phyloP scores from a whole-genome alignment of 1,140 invertebrate species.

The Drosophila kikkawai region DNA sequence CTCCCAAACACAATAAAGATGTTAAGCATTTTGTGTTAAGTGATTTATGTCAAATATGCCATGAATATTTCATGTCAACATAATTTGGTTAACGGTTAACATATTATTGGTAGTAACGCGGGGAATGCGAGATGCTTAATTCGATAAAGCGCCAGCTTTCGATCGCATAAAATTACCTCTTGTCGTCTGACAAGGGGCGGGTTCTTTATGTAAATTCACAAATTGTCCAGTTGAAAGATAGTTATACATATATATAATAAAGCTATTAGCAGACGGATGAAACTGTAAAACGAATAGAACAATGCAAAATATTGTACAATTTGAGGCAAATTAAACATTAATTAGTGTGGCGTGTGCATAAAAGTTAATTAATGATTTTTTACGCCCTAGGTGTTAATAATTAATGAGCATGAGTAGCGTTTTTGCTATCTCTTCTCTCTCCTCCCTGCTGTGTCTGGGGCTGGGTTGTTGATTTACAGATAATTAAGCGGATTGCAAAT shows the following conservation, averaged over 20 bases:
- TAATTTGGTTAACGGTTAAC: slow-evolving; percentile 56
- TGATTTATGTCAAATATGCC: slow-evolving; percentile 49
- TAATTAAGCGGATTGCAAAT: slow-evolving; percentile 56
- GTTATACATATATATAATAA: slow-evolving; percentile 7
- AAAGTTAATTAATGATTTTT: slow-evolving; percentile 73
- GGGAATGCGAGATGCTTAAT: slow-evolving; percentile 25
- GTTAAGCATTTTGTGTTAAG: slow-evolving; percentile 48
- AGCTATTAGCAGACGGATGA: slow-evolving; percentile 17
- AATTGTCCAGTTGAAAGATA: slow-evolving; percentile 20
- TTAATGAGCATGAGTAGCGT: slow-evolving; percentile 54
- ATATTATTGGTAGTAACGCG: slow-evolving; percentile 34
- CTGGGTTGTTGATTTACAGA: slow-evolving; percentile 26
- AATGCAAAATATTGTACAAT: slow-evolving; percentile 55
- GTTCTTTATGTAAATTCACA: slow-evolving; percentile 50
- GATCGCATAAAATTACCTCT: slow-evolving; percentile 61
- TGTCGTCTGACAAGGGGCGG: slow-evolving; percentile 33
- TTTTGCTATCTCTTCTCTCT: slow-evolving; percentile 2
- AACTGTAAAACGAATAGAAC: slow-evolving; percentile 57
- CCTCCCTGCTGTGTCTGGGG: not conserved
- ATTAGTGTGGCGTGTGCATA: slow-evolving; percentile 73
- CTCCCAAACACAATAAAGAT: slow-evolving; percentile 39
- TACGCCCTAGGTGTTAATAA: slow-evolving; percentile 75
- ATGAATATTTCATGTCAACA: slow-evolving; percentile 51
- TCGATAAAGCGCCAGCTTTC: slow-evolving; percentile 33
- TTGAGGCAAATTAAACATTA: slow-evolving; percentile 73